A percentile compares a stretch with the other conserved stretches of the same genome.
phyloP scores from a whole-genome alignment of 64 coral and sea anemone genomes.

The Hydrozoanthus tunicans region DNA sequence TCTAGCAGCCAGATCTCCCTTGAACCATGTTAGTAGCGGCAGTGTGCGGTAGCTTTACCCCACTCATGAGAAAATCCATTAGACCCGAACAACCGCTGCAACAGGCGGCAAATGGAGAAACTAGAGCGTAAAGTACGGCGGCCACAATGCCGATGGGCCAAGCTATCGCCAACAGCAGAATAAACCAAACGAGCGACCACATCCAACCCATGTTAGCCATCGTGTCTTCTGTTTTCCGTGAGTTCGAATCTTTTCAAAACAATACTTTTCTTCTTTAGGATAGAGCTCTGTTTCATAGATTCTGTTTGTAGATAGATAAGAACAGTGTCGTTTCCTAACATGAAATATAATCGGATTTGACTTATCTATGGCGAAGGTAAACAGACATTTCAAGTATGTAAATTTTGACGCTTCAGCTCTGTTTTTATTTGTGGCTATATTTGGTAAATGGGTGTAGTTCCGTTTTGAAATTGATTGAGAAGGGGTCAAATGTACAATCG shows the following conservation, averaged over 20 bases:
- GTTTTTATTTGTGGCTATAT: neutral
- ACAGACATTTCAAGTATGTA: neutral
- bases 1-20: constrained; percentile 76
- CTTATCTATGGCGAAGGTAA: neutral
- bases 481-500: neutral
- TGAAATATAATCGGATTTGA: neutral
- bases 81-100: constrained; percentile 85
- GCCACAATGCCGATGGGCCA: constrained; percentile 89
- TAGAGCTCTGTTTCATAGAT: neutral
- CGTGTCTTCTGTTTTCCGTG: neutral
- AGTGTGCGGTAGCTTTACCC: constrained; percentile 79
- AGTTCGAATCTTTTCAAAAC: neutral
- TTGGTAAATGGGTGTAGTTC: neutral
- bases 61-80: constrained; percentile 79
- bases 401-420: neutral
- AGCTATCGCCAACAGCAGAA: constrained; percentile 71
- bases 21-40: constrained; percentile 94
- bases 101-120: constrained; percentile 95
- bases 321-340: no score
- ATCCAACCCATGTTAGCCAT: constrained; percentile 89
- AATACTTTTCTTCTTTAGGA: neutral
- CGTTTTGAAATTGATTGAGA: neutral
- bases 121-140: constrained; percentile 89
- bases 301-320: no score
- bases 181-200: constrained; percentile 90